Conservation (phyloP, 1,140 invertebrate genomes). For the Heliconius himera region DNA sequence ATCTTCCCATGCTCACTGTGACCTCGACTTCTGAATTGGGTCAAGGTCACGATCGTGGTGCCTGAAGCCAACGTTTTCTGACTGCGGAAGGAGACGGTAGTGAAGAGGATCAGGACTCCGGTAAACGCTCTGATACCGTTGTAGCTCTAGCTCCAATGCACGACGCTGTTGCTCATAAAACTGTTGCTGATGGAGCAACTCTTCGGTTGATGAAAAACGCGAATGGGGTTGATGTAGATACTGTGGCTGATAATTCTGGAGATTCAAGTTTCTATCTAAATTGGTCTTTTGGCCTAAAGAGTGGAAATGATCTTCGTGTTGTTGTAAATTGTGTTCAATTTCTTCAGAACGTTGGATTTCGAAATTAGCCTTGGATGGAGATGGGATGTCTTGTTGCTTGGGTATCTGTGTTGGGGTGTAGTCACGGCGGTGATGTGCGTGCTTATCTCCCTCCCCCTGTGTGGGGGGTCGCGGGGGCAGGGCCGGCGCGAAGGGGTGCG, state of each 20-base stretch:
- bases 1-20: constrained; percentile 48
- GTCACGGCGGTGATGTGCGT: constrained; percentile 66
- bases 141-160: constrained; percentile 43
- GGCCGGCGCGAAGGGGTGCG: constrained; percentile 52
- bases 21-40: constrained; percentile 60
- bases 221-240: not conserved
- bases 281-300: not conserved
- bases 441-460: constrained; percentile 38
- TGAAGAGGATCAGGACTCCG: constrained; percentile 46
- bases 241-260: constrained; percentile 24
- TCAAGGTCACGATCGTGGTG: constrained; percentile 73
- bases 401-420: constrained; percentile 54
- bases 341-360: constrained; percentile 36
- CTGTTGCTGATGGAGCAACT: constrained; percentile 55
- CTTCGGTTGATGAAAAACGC: constrained; percentile 39
- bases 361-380: constrained; percentile 45
- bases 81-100: constrained; percentile 45
- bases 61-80: constrained; percentile 19
- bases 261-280: not conserved
- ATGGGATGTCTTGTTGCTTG: constrained; percentile 55
- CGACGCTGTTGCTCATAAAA: constrained; percentile 53
- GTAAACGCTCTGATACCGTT: constrained; percentile 40
- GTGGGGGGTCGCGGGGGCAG: constrained; percentile 52
- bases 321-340: constrained; percentile 16
- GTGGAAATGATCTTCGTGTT: constrained; percentile 26